Conservation (phyloP, 2,888 invertebrate genomes). For the Hermodice carunculata region DNA sequence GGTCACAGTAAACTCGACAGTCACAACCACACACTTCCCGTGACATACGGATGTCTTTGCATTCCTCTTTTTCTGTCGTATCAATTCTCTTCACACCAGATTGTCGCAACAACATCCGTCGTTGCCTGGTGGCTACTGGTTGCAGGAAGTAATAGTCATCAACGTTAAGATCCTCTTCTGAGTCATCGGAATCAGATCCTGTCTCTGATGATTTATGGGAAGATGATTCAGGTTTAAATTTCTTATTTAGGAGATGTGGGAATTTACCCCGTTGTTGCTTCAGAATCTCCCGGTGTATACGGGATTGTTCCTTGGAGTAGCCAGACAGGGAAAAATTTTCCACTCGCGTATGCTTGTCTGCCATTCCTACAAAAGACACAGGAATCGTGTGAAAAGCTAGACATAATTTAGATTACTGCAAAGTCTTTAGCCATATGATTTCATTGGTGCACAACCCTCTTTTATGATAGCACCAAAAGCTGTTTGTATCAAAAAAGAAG, state of each 20-base stretch:
- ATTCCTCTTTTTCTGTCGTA: constrained; percentile 92
- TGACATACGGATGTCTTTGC: constrained; percentile 90
- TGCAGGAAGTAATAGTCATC: constrained; percentile 72
- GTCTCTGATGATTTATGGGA: background rate
- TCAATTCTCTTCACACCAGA: constrained; percentile 96
- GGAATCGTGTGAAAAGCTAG: too few species aligned
- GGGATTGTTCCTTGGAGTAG: constrained; percentile 89
- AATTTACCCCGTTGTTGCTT: constrained; percentile 76
- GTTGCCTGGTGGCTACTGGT: constrained; percentile 92
- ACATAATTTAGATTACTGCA: too few species aligned
- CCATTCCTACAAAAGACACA: constrained; percentile 79
- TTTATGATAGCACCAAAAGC: too few species aligned
- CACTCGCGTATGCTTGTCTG: constrained; percentile 76
- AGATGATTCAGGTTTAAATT: constrained; percentile 75
- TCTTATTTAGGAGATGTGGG: constrained; percentile 1
- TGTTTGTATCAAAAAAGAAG: too few species aligned
- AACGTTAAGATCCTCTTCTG: constrained; percentile 58
- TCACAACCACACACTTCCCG: constrained; percentile 77
- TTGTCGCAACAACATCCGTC: constrained; percentile 85
- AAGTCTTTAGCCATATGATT: too few species aligned
- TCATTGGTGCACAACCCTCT: too few species aligned
- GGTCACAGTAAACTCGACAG: constrained; percentile 81
- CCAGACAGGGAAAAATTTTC: constrained; percentile 87
- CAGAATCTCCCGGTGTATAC: constrained; percentile 85
- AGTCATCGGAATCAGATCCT: background rate